These are phyloP conservation scores for Anguilla pacifica DNA, from an alignment of 2,797 vertebrate species.

Conservation along the genomic window DNA sequence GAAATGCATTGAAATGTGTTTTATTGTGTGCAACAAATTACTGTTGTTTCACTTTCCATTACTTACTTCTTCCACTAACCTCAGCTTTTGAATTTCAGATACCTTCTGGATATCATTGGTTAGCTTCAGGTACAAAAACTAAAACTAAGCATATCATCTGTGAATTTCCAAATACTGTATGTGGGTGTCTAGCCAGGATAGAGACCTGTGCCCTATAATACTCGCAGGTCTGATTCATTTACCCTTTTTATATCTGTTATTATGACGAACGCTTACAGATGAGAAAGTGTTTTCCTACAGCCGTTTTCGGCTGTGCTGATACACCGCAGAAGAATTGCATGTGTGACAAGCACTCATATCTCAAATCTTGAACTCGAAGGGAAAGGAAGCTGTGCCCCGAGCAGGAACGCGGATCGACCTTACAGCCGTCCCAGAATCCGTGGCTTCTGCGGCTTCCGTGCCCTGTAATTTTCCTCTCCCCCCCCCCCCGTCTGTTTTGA, in stretches of 20 bases:
- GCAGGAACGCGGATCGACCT: neutral
- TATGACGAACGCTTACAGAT: neutral
- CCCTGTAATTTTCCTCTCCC: neutral
- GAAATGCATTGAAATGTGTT: no score
- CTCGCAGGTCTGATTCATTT: no score
- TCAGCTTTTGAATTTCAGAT: neutral
- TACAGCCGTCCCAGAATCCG: neutral
- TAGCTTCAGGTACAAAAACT: neutral
- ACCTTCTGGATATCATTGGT: neutral
- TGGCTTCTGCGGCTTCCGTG: neutral
- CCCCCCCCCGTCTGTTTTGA: neutral
- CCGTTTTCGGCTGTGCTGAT: no score
- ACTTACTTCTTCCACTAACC: neutral
- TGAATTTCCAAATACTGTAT: no score
- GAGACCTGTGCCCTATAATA: no score
- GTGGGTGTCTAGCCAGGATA: no score
- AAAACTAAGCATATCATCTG: no score
- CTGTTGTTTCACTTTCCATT: neutral
- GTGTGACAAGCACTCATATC: neutral
- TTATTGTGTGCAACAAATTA: neutral
- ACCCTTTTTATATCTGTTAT: no score
- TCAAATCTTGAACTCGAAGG: neutral
- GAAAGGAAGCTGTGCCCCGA: neutral
- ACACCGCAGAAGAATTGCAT: no score
- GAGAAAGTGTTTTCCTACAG: neutral